These are phyloP conservation scores for Ceriagrion tenellum DNA, from an alignment of 2,888 invertebrate species.

Conservation along the genomic window DNA sequence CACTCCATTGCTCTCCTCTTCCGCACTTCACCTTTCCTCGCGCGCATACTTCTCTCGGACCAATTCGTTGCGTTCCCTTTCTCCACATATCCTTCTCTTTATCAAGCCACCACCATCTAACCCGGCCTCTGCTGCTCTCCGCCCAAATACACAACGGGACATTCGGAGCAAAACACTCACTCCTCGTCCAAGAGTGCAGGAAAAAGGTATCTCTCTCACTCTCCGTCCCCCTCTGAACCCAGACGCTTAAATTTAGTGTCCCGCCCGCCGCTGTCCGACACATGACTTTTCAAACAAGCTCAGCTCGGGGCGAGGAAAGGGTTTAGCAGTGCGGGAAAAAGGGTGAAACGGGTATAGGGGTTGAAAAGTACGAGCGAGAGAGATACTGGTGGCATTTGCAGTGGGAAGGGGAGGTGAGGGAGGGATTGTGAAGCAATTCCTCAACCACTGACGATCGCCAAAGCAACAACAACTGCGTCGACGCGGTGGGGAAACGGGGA, in stretches of 20 bases:
- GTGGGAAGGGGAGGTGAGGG: not conserved
- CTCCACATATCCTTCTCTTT: not conserved
- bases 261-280: slow-evolving; percentile 12
- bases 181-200: not conserved
- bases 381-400: not conserved
- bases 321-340: not conserved
- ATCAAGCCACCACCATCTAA: not conserved
- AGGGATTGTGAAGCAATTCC: not conserved
- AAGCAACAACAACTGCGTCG: not conserved
- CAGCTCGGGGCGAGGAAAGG: not conserved
- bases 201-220: slow-evolving; percentile 20
- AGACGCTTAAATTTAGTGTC: not conserved
- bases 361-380: not conserved
- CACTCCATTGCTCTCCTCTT: not conserved
- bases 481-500: not conserved
- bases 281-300: slow-evolving; percentile 32
- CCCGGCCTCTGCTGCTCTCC: not conserved
- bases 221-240: not conserved
- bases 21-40: not conserved
- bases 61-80: not conserved
- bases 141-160: slow-evolving; percentile 5
- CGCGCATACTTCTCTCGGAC: too few species aligned
- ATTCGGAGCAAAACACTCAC: slow-evolving; percentile 36
- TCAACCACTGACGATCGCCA: slow-evolving; percentile 32
- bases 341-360: not conserved